Base-by-base conservation (phyloP, 30 jellyfish, hydroid and myxozoan genomes). In the Phacellophora camtschatica region DNA sequence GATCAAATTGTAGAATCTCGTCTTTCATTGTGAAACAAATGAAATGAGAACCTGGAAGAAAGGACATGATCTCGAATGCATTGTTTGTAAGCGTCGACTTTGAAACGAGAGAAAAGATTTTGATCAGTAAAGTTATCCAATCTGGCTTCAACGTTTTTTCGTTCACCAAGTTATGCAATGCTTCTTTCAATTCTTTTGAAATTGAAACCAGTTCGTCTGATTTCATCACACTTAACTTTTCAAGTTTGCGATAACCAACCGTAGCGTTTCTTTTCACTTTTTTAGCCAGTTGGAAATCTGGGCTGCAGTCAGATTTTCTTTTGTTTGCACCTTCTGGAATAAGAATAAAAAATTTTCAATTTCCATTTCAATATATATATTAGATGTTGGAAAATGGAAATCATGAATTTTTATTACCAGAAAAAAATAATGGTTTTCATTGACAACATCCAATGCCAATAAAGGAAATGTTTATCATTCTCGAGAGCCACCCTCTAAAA, bases 51-150 rank as follows among this genome's bases (percentile, higher is more conserved):
- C 63, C 81, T 3, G 39, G 81, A 35, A 66, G 41, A 30, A 66
- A 25, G 62, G 63, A 66, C 0, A 66, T 20, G 22, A 66, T 16
- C 24, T 15, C 64, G 16, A 30, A 29, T 16, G 49, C 81, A 18
- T 66, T 66, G 28, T 51, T 66, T 27, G 20, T 42, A 41, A 66
- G 20, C 15, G 64, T 18, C 10, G 64, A 66, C 22, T 23, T 42
- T 7, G 62, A 29, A 46, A 39, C 81, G 12, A 6, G 16, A 20
- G 81, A 61, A 22, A 66, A 66, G 34, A 66, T 15, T 15, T 66
- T 66, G 24, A 66, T 39, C 81, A 66, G 30, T 8, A 66, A 39
- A 20, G 24, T 66, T n/a, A 66, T 63, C 81, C 81, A 66, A 22
- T 66, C 81, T 15, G 81, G 63, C 13, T 66, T 66, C 42, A 66